A percentile compares a stretch with the other conserved stretches of the same genome.
These are phyloP conservation scores for Dolomedes plantarius DNA, from an alignment of 2,888 invertebrate species.

Conservation along the genomic window DNA sequence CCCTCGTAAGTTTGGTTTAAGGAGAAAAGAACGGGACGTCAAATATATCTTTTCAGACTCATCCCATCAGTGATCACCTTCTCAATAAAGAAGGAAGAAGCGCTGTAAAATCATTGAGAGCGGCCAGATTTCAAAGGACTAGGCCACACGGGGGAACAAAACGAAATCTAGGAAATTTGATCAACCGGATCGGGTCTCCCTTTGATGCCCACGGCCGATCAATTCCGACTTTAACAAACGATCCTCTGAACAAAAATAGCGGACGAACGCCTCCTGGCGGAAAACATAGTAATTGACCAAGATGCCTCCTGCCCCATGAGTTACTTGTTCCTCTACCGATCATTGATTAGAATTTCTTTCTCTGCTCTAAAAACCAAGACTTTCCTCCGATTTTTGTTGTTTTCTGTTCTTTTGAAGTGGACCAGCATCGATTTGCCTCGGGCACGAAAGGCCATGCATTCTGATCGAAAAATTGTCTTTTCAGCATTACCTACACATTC, in stretches of 20 bases:
- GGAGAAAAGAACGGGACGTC: no score
- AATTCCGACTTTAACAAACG: conserved; percentile 43
- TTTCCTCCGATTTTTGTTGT: neutral
- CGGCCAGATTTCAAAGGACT: neutral
- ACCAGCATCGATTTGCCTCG: neutral
- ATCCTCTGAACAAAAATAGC: conserved; percentile 54
- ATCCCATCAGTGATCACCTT: no score
- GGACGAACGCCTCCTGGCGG: conserved; percentile 30
- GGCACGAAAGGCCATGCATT: no score
- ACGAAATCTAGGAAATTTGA: conserved; percentile 46
- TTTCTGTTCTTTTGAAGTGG: neutral
- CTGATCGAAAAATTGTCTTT: no score
- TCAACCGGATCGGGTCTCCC: conserved; percentile 17
- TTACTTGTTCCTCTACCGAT: conserved; percentile 16
- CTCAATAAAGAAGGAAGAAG: no score
- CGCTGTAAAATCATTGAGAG: neutral
- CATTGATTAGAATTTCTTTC: conserved; percentile 50
- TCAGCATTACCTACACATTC: no score
- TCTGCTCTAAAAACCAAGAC: conserved; percentile 1
- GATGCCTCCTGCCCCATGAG: conserved; percentile 25
- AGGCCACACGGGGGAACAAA: conserved; percentile 32
- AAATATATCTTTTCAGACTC: no score
- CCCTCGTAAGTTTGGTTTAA: no score
- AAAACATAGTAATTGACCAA: conserved; percentile 34
- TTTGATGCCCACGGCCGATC: conserved; percentile 20